phyloP scores from a whole-genome alignment of 1,140 invertebrate genomes.

The Plutomurus gul region DNA sequence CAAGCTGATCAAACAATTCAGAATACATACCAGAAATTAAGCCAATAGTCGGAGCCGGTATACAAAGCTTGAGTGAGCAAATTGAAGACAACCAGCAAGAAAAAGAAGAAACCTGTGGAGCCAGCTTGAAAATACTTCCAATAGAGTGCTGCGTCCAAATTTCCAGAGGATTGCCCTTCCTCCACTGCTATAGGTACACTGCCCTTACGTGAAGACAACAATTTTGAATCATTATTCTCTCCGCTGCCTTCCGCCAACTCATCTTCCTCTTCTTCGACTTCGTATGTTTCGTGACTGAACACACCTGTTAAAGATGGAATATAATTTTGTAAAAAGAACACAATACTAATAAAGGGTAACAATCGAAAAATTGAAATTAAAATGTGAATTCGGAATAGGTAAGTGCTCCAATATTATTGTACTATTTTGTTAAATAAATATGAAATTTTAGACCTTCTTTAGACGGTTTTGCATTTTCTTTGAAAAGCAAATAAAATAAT shows the following conservation, averaged over 20 bases:
- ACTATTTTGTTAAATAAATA: no score
- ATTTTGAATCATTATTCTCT: not conserved
- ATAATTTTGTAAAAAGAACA: no score
- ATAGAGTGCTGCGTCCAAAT: slow-evolving; percentile 36
- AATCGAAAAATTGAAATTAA: no score
- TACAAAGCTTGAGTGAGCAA: slow-evolving; percentile 45
- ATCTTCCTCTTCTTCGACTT: not conserved
- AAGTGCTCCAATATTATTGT: no score
- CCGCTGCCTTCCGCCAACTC: not conserved
- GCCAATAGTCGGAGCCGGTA: slow-evolving; percentile 51
- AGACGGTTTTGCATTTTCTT: no score
- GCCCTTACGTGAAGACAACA: not conserved
- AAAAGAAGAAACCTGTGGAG: slow-evolving; percentile 30
- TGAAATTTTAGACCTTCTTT: no score
- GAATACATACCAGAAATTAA: slow-evolving; percentile 52
- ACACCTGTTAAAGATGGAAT: not conserved
- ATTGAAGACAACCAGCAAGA: slow-evolving; percentile 38
- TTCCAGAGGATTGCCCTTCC: slow-evolving; percentile 36
- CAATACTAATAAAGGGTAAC: no score
- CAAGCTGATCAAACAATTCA: not conserved
- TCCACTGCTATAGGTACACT: slow-evolving; percentile 34
- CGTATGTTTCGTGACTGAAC: not conserved
- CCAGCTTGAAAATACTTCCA: slow-evolving; percentile 49
- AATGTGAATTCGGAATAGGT: no score
- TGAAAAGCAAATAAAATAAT: no score